Percentiles rank a stretch among this genome's conserved stretches.
phyloP scores from a whole-genome alignment of 2,888 invertebrate genomes.

The Nezara viridula region DNA sequence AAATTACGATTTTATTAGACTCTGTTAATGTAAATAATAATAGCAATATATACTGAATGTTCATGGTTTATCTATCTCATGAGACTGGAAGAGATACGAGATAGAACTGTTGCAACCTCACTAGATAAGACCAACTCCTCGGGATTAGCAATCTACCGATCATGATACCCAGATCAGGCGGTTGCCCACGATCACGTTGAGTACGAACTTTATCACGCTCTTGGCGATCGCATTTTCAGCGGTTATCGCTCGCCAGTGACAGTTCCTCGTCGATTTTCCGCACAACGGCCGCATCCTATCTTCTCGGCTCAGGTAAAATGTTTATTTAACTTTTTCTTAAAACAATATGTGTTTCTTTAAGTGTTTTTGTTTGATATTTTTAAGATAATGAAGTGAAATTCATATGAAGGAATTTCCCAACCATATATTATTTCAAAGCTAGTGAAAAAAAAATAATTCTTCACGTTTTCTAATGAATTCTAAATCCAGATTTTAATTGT shows the following conservation, averaged over 20 bases:
- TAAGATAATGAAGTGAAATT: too few species aligned
- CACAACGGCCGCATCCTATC: not conserved
- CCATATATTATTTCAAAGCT: too few species aligned
- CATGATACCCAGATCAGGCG: not conserved
- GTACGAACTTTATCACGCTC: slow-evolving; percentile 12
- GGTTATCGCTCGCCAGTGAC: not conserved
- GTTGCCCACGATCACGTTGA: not conserved
- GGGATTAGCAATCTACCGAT: not conserved
- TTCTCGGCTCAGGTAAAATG: not conserved
- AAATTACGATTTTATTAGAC: too few species aligned
- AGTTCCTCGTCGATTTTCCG: not conserved
- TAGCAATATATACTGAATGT: too few species aligned
- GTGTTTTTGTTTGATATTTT: too few species aligned
- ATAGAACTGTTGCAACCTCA: not conserved
- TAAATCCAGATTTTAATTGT: too few species aligned
- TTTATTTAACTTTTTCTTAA: not conserved
- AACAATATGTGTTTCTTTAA: too few species aligned
- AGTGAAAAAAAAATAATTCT: too few species aligned
- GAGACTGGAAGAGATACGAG: not conserved
- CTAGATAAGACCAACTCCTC: not conserved
- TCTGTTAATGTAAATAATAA: too few species aligned
- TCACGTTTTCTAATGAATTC: too few species aligned
- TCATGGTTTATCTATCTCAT: not conserved
- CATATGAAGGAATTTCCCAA: too few species aligned
- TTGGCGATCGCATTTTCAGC: not conserved